Evolutionary conservation across 2,797 vertebrate species (phyloP).

Genomic region (Chaenodraco wilsoni): DNA sequence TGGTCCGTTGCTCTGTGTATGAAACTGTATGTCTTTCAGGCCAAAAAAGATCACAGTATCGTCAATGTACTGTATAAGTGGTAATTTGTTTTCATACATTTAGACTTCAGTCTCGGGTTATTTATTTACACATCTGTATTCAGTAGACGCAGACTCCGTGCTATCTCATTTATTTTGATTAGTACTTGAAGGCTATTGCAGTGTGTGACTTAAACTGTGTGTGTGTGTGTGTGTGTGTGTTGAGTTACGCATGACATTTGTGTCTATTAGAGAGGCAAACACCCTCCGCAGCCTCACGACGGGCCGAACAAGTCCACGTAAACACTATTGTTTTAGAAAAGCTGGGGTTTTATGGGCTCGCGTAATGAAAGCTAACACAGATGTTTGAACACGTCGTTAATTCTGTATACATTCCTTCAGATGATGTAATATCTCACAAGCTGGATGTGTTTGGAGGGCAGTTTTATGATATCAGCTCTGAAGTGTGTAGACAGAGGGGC

Average conservation of each 20-base stretch:
- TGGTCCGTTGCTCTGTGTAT: conserved; percentile 56
- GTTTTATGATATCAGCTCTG: conserved; percentile 57
- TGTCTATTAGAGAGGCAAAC: conserved; percentile 45
- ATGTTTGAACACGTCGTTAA: conserved; percentile 77
- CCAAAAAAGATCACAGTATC: conserved; percentile 35
- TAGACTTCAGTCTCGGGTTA: conserved; percentile 41
- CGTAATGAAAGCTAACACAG: conserved; percentile 74
- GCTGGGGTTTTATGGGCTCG: conserved; percentile 61
- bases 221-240: conserved; percentile 8
- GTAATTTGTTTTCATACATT: conserved; percentile 59
- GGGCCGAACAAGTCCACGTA: conserved; percentile 60
- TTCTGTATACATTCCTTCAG: conserved; percentile 74
- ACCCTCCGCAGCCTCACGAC: conserved; percentile 43
- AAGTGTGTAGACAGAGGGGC: conserved; percentile 6
- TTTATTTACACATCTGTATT: conserved; percentile 64
- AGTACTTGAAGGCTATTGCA: conserved; percentile 43
- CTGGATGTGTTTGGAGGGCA: conserved; percentile 61
- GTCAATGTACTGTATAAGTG: conserved; percentile 58
- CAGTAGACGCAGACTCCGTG: conserved; percentile 38
- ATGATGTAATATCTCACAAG: conserved; percentile 72
- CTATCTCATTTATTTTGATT: conserved; percentile 65
- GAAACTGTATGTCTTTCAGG: conserved; percentile 45
- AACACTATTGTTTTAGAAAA: conserved; percentile 75
- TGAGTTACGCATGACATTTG: conserved; percentile 42
- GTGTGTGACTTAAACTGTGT: not conserved